Evolutionary conservation across 2,888 invertebrate genomes (phyloP).

Genomic region (Thecocarcelia acutangulata): DNA sequence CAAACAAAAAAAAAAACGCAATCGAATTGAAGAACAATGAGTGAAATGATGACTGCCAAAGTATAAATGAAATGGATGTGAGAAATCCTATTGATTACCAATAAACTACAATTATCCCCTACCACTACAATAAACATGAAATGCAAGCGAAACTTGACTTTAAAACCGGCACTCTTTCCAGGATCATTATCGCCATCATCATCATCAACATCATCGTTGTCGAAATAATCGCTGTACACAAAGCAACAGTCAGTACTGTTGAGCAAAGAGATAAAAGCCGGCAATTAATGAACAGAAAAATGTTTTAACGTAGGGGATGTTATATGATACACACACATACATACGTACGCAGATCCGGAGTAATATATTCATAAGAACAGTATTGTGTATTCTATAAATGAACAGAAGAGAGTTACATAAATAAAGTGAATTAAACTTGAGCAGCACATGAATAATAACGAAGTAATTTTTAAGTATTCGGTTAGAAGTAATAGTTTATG

Average conservation of each 20-base stretch:
- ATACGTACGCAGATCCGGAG: no score
- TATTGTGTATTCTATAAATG: background rate
- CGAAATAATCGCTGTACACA: background rate
- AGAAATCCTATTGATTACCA: conserved; percentile 54
- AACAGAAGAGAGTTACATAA: background rate
- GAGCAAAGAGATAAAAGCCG: conserved; percentile 20
- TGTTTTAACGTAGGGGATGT: conserved; percentile 27
- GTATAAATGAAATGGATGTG: conserved; percentile 32
- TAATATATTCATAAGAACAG: conserved; percentile 8
- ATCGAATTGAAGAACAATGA: conserved; percentile 33
- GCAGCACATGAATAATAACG: no score
- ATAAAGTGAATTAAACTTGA: no score
- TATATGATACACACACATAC: no score
- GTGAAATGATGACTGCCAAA: conserved; percentile 25
- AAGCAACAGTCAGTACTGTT: background rate
- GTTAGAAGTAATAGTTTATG: no score
- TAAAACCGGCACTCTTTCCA: conserved; percentile 46
- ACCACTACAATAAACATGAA: background rate
- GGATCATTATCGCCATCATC: conserved; percentile 35
- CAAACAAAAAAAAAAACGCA: conserved; percentile 12
- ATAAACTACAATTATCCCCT: conserved; percentile 53
- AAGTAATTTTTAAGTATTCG: no score
- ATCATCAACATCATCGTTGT: background rate
- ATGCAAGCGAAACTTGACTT: conserved; percentile 49
- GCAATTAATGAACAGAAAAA: conserved; percentile 30